Base-by-base conservation (phyloP, 1,140 invertebrate genomes). In the Trichonephila inaurata region DNA sequence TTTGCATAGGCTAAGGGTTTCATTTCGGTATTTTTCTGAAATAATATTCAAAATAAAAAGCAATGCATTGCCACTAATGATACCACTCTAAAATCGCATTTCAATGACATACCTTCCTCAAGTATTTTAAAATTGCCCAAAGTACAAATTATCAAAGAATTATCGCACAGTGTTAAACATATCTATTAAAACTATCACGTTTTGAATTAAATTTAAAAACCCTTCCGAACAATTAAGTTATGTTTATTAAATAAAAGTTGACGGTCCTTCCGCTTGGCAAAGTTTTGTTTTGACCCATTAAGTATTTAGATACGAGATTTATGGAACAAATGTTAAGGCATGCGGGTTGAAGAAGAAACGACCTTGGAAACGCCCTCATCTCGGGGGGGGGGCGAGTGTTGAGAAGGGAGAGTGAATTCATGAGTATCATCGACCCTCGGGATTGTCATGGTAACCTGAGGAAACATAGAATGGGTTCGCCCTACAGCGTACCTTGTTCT, bases 301-400 rank as follows among this genome's bases (percentile, higher is more conserved):
- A 77, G 28, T 77, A 77, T 77, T 77, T 33, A 77, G 28, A 19
- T 18, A 16, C 6, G 24, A 40, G 24, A 40, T 77, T 33, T 77
- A 77, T 77, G 4, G 28, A 19, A 77, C 14, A 33, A 16, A 40
- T 12, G 33, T 33, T 77, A 40, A 72, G 72, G 72, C 18, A 40
- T 77, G 72, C 28, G 14, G 10, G 18, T 77, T 18, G 72, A 77
- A 14, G 58, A 85, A 85, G 83, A 85, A 88, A 64, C 33, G 62
- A 88, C 86, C 86, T 88, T 88, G 86, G 33, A 24, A 88, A 88
- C 86, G 86, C 86, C 86, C 86, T 88, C 86, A 64, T 88, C 82
- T 83, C 16, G 44, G 18, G 28, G 33, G 28, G 82, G 19, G 66
- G 66, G n/a, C 12, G 24, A 51, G 51, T 51, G 51, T 12, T 51